Percentiles rank a stretch among this genome's conserved stretches.
Evolutionary conservation across 2,888 invertebrate species (phyloP).

Genomic region (Mystacides longicornis): DNA sequence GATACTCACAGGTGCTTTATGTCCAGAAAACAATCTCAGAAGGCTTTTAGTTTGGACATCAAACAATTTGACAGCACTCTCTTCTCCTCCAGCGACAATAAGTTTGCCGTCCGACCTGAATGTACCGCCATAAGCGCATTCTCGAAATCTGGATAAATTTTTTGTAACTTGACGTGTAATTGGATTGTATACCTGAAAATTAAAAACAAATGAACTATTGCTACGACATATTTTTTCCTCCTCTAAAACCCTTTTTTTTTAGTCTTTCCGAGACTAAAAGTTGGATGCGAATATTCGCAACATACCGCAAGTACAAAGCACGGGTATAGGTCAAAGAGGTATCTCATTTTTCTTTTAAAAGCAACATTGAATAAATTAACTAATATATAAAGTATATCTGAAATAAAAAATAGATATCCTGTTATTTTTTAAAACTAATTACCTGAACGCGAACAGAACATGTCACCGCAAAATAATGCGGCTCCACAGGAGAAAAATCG

Average conservation of each 20-base stretch:
- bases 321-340: no score
- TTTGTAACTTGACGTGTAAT: conserved; percentile 75
- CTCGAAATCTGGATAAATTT: conserved; percentile 74
- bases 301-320: no score
- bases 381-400: no score
- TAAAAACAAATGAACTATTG: neutral
- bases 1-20: conserved; percentile 59
- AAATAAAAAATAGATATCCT: no score
- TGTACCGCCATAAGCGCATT: conserved; percentile 77
- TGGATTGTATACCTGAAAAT: conserved; percentile 69
- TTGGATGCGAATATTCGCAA: no score
- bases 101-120: conserved; percentile 76
- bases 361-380: no score
- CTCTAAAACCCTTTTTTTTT: no score
- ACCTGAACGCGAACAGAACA: conserved; percentile 80
- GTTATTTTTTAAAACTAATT: no score
- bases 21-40: conserved; percentile 79
- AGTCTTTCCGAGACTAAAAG: no score
- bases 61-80: conserved; percentile 79
- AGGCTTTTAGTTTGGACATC: conserved; percentile 77
- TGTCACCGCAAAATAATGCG: conserved; percentile 87
- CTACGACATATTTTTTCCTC: no score
- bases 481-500: conserved; percentile 83
- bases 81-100: conserved; percentile 86
- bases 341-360: no score